Conservation (phyloP, 2,888 invertebrate genomes). For the Agriotes lineatus region DNA sequence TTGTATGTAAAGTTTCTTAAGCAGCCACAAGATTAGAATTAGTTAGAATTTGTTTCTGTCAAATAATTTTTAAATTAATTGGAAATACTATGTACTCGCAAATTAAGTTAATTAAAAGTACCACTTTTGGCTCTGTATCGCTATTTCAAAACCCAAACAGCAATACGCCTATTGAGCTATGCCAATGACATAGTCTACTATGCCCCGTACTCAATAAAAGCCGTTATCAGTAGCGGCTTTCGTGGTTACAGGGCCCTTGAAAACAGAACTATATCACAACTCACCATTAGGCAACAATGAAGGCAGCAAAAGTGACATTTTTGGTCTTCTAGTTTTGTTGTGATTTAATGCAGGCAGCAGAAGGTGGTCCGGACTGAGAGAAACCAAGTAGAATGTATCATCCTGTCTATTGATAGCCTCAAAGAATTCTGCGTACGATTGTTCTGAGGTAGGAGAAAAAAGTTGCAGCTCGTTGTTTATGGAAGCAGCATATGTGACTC, state of each 20-base stretch:
- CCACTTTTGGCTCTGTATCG: not conserved
- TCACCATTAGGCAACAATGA: constrained; percentile 74
- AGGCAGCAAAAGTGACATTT: constrained; percentile 93
- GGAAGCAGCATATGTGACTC: constrained; percentile 23
- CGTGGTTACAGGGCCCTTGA: not conserved
- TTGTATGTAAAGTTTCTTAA: too few relatives aligned
- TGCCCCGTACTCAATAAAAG: not conserved
- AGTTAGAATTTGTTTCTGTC: too few relatives aligned
- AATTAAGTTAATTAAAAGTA: not conserved
- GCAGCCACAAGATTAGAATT: too few relatives aligned
- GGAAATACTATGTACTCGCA: too few relatives aligned
- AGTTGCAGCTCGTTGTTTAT: constrained; percentile 65
- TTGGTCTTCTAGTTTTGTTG: constrained; percentile 87
- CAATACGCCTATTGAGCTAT: not conserved
- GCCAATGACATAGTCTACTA: not conserved
- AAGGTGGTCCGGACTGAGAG: constrained; percentile 88
- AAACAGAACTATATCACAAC: constrained; percentile 3
- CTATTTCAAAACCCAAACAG: not conserved
- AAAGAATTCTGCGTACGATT: constrained; percentile 71
- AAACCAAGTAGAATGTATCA: constrained; percentile 95
- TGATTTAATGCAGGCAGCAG: constrained; percentile 88
- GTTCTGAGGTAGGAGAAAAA: constrained; percentile 61
- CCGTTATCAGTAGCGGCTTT: not conserved
- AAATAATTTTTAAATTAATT: too few relatives aligned
- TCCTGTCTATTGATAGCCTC: constrained; percentile 83